Base-by-base conservation (phyloP, 1,140 invertebrate genomes). In the Andricus grossulariae region DNA sequence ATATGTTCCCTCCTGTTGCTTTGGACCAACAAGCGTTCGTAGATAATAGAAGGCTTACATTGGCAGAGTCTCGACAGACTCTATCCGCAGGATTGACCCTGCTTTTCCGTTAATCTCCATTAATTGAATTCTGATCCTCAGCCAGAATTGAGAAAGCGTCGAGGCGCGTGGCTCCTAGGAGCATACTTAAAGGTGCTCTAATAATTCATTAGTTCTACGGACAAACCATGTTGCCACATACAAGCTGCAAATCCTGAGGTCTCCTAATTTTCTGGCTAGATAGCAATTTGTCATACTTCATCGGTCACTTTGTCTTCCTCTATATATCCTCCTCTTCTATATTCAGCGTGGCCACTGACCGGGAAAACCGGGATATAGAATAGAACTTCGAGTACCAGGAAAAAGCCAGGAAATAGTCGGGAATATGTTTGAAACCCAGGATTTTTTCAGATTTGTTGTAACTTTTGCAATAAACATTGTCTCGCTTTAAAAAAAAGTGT, bases 201-300 rank as follows among this genome's bases (percentile, higher is more conserved):
- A 76, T 76, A 76, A 76, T 76, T 70, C 50, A 76, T 76, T 52
- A 71, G 32, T n/a, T 66, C 25, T 45, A n/a, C 25, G 13, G 60
- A 39, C 60, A 39, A 66, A 32, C 60, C 10, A 39, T 39, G 32
- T 66, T 66, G 5, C 60, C 60, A 66, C 60, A 25, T 39, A 13
- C 8, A 66, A 25, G 45, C 60, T 39, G 25, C 16, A 66, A 25
- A 66, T 25, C 32, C 39, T 8, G 39, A 66, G 11, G 60, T 66
- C 21, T 66, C 60, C 60, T 66, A 66, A 66, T 66, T 66, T 66
- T 25, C 21, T n/a, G 60, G 60, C 32, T 66, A 66, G 60, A 39
- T 66, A 66, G 60, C 60, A 32, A 32, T 15, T 13, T 32, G 60
- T 66, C 60, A 66, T 66, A 66, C 60, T 39, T 66, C 60, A 39